Evolutionary conservation across 2,113 vertebrate species (phyloP).

Genomic region (Xyliphius kryptos): DNA sequence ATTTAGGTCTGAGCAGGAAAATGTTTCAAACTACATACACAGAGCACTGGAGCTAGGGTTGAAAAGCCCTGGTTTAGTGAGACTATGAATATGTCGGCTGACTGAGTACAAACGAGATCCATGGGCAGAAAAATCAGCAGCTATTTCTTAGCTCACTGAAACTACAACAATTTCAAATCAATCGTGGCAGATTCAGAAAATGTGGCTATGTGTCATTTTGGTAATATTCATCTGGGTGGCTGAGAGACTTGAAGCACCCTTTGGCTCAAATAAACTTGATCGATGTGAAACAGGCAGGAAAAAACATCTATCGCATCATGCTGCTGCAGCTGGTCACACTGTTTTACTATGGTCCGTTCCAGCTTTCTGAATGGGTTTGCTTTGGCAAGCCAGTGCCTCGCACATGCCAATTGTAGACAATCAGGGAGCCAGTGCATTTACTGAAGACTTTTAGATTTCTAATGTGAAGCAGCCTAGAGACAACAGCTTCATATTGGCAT

Average conservation of each 20-base stretch:
- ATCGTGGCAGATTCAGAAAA: constrained; percentile 2
- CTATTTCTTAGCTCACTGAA: constrained; percentile 5
- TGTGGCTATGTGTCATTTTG: constrained; percentile 5
- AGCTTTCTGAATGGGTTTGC: constrained; percentile 15
- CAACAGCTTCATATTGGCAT: neutral
- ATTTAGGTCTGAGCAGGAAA: too few relatives aligned
- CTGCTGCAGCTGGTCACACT: constrained; percentile 9
- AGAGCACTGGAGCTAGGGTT: too few relatives aligned
- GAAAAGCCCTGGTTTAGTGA: too few relatives aligned
- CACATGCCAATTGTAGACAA: constrained; percentile 11
- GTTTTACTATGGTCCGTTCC: constrained; percentile 12
- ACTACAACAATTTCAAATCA: neutral
- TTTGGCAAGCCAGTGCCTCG: constrained; percentile 14
- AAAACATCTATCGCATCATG: constrained; percentile 11
- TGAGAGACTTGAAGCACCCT: neutral
- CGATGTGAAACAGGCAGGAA: constrained; percentile 13
- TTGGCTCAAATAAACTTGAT: constrained; percentile 18
- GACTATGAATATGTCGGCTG: constrained; percentile 7
- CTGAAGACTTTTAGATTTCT: constrained; percentile 17
- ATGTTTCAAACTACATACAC: too few relatives aligned
- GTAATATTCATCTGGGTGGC: neutral
- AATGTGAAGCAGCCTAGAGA: constrained; percentile 12
- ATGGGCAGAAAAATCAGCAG: neutral
- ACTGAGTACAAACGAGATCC: constrained; percentile 1
- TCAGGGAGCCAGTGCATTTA: constrained; percentile 12